Evolutionary conservation across 2,888 invertebrate species (phyloP).

Genomic region (Liposcelis brunnea): DNA sequence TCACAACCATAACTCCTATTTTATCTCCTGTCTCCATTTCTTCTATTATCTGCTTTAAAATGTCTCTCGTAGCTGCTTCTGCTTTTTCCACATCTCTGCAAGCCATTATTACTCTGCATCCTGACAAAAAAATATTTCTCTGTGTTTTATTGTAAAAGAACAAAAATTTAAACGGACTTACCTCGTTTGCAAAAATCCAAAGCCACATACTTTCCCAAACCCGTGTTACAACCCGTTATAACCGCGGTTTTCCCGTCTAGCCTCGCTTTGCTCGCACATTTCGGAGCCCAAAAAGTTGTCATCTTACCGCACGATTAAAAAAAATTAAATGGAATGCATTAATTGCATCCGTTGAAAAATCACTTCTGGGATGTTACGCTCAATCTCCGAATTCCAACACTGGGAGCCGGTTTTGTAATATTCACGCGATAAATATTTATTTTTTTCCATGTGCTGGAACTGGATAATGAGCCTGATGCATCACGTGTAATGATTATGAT

Average conservation of each 20-base stretch:
- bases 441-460: too few relatives aligned
- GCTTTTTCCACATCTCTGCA: conserved; percentile 28
- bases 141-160: too few relatives aligned
- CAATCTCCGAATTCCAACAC: too few relatives aligned
- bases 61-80: conserved; percentile 23
- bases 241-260: conserved; percentile 29
- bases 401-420: too few relatives aligned
- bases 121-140: conserved; percentile 14
- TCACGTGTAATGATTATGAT: too few relatives aligned
- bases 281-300: conserved; percentile 9
- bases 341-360: conserved; percentile 17
- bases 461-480: too few relatives aligned
- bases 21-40: conserved; percentile 22
- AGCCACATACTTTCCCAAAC: conserved; percentile 26
- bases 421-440: too few relatives aligned
- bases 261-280: conserved; percentile 27
- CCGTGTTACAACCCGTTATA: conserved; percentile 25
- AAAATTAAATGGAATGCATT: conserved; percentile 13
- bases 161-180: conserved; percentile 19
- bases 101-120: conserved; percentile 30
- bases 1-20: conserved; percentile 9
- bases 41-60: conserved; percentile 18
- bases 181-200: conserved; percentile 29
- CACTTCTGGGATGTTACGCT: conserved; percentile 12
- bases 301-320: conserved; percentile 10